These are phyloP conservation scores for Neotragus moschatus DNA, from an alignment of 2,113 vertebrate genomes.

Conservation along the genomic window DNA sequence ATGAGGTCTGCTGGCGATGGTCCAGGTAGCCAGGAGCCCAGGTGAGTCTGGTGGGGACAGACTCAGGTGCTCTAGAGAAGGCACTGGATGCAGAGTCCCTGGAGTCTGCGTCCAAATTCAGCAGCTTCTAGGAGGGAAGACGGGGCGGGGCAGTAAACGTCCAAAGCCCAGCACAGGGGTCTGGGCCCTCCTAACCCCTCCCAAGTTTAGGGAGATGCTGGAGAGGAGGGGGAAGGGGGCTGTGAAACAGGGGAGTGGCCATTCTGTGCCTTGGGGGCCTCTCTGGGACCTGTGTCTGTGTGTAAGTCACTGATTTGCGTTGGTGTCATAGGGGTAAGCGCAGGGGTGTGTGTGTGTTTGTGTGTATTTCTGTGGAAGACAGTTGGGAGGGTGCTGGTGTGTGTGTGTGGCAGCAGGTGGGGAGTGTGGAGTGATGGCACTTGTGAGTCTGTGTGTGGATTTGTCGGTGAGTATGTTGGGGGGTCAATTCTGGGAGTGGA, in stretches of 20 bases:
- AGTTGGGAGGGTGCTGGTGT: neutral
- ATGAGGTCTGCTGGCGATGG: neutral
- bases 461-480: neutral
- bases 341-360: neutral
- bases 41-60: neutral
- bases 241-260: neutral
- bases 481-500: neutral
- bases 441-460: too few relatives aligned
- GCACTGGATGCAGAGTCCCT: neutral
- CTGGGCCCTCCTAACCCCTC: neutral
- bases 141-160: neutral
- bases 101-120: neutral
- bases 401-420: neutral
- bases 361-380: neutral
- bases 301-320: neutral
- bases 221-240: neutral
- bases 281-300: neutral
- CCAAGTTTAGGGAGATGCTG: neutral
- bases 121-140: neutral
- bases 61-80: neutral
- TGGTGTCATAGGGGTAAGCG: neutral
- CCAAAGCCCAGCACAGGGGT: neutral
- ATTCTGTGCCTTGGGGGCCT: neutral
- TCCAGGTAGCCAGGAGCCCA: neutral
- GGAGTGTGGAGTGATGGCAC: neutral